Evolutionary conservation across 1,140 invertebrate genomes (phyloP).

Genomic region (Neodiprion pinetum): DNA sequence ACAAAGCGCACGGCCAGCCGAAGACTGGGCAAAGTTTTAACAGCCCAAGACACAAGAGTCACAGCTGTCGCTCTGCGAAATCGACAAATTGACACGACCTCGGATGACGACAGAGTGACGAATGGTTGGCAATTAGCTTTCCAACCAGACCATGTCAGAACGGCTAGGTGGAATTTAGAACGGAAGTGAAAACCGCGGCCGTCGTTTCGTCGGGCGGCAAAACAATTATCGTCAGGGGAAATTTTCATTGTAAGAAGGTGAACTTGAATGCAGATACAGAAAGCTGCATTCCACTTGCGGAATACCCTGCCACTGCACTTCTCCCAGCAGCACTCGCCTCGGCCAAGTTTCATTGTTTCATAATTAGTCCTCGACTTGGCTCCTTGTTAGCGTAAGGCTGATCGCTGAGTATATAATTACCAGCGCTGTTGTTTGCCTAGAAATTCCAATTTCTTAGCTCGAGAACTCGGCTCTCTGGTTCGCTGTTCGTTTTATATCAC

Average conservation of each 20-base stretch:
- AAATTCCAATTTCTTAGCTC: conserved; percentile 1
- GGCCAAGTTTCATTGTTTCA: conserved; percentile 7
- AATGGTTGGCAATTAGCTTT: no score
- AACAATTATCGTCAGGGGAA: no score
- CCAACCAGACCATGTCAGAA: no score
- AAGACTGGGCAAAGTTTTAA: neutral
- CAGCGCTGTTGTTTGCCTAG: neutral
- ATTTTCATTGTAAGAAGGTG: no score
- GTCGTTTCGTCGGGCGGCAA: no score
- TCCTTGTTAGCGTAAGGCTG: neutral
- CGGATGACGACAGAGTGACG: no score
- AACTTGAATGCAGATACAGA: neutral
- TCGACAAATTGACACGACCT: no score
- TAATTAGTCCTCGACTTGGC: conserved; percentile 2
- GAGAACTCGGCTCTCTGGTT: no score
- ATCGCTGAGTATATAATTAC: conserved; percentile 1
- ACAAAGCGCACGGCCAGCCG: neutral
- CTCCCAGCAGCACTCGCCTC: neutral
- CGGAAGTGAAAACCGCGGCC: no score
- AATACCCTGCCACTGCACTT: neutral
- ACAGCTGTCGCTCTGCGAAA: no score
- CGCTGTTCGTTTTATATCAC: no score
- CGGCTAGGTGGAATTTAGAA: no score
- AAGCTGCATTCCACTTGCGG: conserved; percentile 1
- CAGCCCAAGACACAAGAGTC: neutral